Evolutionary conservation across 2,888 invertebrate genomes (phyloP).

Genomic region (Caenorhabditis sp.): DNA sequence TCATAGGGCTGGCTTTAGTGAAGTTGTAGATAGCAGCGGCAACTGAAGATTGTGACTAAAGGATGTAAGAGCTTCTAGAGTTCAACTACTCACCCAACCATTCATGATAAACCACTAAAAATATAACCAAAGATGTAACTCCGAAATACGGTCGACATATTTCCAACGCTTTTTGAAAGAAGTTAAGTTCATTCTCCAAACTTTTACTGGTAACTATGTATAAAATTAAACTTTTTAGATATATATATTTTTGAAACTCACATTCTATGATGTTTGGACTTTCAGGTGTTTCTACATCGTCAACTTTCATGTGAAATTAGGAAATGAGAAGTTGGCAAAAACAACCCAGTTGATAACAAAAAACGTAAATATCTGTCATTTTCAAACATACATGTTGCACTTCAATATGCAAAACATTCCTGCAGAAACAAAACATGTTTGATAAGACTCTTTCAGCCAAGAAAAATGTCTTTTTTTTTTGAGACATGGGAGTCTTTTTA

Average conservation of each 20-base stretch:
- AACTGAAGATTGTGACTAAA: slow-evolving; percentile 22
- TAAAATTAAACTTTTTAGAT: not conserved
- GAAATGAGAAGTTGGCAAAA: not conserved
- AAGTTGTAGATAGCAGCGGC: slow-evolving; percentile 46
- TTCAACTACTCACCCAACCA: slow-evolving; percentile 18
- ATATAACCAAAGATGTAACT: slow-evolving; percentile 4
- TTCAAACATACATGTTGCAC: no score
- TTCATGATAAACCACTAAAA: slow-evolving; percentile 33
- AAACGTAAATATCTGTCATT: no score
- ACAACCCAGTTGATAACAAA: no score
- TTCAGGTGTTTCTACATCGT: not conserved
- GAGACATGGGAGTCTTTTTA: no score
- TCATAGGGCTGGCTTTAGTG: slow-evolving; percentile 39
- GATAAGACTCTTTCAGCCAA: no score
- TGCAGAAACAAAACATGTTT: no score
- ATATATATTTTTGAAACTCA: not conserved
- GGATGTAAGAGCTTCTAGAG: no score
- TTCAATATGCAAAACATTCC: no score
- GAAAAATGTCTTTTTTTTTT: no score
- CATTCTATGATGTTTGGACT: not conserved
- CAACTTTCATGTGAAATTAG: not conserved
- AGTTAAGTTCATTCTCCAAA: slow-evolving; percentile 20
- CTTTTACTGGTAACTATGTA: slow-evolving; percentile 6
- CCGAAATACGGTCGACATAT: slow-evolving; percentile 16
- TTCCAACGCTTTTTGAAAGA: slow-evolving; percentile 6